Evolutionary conservation across 2,888 invertebrate species (phyloP).

Genomic region (Caenorhabditis wallacei): DNA sequence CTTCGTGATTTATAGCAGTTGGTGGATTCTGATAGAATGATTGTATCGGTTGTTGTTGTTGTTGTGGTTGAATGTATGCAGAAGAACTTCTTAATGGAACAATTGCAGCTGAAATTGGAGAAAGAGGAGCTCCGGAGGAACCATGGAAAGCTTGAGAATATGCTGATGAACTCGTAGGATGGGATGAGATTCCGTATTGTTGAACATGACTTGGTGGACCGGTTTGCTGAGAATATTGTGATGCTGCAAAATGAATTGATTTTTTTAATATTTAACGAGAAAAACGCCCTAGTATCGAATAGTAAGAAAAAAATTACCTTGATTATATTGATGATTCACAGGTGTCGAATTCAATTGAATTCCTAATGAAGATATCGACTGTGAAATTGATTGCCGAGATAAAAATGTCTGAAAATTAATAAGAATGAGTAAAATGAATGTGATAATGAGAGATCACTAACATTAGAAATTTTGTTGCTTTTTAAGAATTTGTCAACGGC

Average conservation of each 20-base stretch:
- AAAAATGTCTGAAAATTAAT: too few relatives aligned
- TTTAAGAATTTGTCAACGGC: neutral
- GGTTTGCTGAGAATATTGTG: conserved; percentile 19
- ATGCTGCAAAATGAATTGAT: neutral
- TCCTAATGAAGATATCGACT: conserved; percentile 14
- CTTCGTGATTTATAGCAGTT: neutral
- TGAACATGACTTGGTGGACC: neutral
- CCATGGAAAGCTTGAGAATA: conserved; percentile 39
- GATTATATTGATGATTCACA: neutral
- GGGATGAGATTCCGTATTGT: conserved; percentile 38
- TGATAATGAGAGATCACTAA: too few relatives aligned
- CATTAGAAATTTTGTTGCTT: too few relatives aligned
- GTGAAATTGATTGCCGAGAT: neutral
- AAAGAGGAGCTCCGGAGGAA: neutral
- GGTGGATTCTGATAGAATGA: conserved; percentile 30
- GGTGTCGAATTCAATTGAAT: conserved; percentile 11
- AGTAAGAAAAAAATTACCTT: conserved; percentile 14
- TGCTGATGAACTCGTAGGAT: conserved; percentile 4
- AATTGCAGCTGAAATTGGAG: conserved; percentile 11
- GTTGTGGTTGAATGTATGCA: neutral
- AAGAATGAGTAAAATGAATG: too few relatives aligned
- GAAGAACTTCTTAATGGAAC: neutral
- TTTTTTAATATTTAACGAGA: too few relatives aligned
- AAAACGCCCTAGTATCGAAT: too few relatives aligned
- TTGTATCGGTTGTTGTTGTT: neutral